Base-by-base conservation (phyloP, 2,113 vertebrate species). In the Micromys minutus region DNA sequence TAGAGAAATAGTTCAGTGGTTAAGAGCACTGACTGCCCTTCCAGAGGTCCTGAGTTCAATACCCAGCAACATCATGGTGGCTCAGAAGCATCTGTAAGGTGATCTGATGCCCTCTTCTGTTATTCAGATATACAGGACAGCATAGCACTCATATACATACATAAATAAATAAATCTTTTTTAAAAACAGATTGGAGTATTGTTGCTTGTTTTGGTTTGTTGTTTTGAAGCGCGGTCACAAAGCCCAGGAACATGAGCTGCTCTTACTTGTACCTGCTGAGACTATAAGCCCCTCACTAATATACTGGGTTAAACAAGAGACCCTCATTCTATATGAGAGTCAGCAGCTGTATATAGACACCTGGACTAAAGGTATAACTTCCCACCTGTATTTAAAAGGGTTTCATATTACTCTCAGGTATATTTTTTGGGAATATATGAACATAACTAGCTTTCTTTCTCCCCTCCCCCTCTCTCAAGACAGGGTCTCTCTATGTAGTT, bases 381-480 rank as follows among this genome's bases (percentile, higher is more conserved):
- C 31, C 61, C 36, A 92, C 34, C 12, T 61, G 10, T 50, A 92
- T 11, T 81, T 93, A 87, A 91, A 39, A 50, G 1, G n/a, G 74
- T 63, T 92, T 71, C 5, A 87, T 1, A 77, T 89, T n/a, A 94
- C 39, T 87, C 24, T 67, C 5, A 90, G 65, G 63, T 45, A 47
- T 31, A 45, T 91, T 95, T 94, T 93, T 85, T 72, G 11, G n/a
- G 31, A 59, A 21, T 22, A 63, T 89, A 65, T 88, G 10, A 89
- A 42, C 45, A 86, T 0, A 95, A 47, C 52, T 96, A 80, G 2
- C 36, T 34, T 15, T 34, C 29, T 67, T 15, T 34, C 36, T 69
- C 1, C 5, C 34, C 34, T 69, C 11, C 16, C 11, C n/a, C 3
- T 36, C 29, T 69, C 11, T 31, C 29, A 22, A 16, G 22, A 81